Base-by-base conservation (phyloP, 2,113 vertebrate species). In the Datnioides undecimradiatus region DNA sequence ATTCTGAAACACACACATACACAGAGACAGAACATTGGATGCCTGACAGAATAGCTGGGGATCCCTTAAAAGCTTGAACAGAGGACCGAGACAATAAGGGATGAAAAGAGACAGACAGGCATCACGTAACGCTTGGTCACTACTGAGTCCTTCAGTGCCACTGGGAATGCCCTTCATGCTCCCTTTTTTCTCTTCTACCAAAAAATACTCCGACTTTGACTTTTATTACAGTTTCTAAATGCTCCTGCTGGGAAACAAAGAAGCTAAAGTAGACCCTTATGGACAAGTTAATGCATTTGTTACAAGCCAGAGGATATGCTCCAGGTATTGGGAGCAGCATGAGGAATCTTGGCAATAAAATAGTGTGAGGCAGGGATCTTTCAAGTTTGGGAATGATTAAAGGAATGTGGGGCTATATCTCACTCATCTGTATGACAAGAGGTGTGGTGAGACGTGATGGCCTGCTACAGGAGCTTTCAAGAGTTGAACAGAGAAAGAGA, bases 151-250 rank as follows among this genome's bases (percentile, higher is more conserved):
- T 55, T 73, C 31, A 75, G 73, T 72, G 46, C 52, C 63, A 0
- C 33, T 43, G 79, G 63, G 70, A 76, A 76, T n/a, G 17, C 40
- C 34, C 63, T 62, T 76, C 58, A 66, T 73, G 21, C 54, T 57
- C 33, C 14, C 41, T 58, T 63, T 63, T 80, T 63, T 63, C 16
- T 69, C 23, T 72, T 73, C 66, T 43, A 64, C 69, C 60, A 33
- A 76, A 45, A 82, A 77, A 78, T 43, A 40, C 45, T 60, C 51
- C 3, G 10, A 29, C 40, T 80, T 66, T 60, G n/a, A 73, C 69
- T 89, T 86, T 76, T 80, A 51, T 81, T 77, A 43, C 40, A 43
- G 29, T 62, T 78, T 75, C 65, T 70, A 59, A 64, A 80, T 52
- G 38, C 38, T 70, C 31, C n/a, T 41, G 70, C 57, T 62, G 65